A percentile compares a stretch with the other conserved stretches of the same genome.
Evolutionary conservation across 2,888 invertebrate species (phyloP).

Genomic region (Acanthosepion pharaonis): DNA sequence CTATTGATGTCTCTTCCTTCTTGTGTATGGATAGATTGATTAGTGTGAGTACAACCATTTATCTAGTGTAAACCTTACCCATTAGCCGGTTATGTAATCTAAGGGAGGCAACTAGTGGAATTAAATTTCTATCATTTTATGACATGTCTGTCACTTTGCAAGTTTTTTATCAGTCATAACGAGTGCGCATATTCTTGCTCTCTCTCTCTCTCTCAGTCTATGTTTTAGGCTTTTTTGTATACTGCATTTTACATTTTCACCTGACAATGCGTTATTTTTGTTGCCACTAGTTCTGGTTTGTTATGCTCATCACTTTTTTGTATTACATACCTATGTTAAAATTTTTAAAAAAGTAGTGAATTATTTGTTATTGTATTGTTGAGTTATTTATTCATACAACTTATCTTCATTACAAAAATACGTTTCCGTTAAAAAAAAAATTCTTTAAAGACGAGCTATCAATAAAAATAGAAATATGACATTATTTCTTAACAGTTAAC

Average conservation of each 20-base stretch:
- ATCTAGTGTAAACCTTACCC: not conserved
- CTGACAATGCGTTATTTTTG: not conserved
- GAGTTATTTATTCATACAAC: not conserved
- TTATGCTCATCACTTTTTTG: not conserved
- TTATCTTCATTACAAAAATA: not conserved
- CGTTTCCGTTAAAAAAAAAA: not conserved
- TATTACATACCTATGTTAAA: not conserved
- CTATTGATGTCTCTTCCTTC: not conserved
- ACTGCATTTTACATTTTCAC: not conserved
- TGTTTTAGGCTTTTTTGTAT: slow-evolving; percentile 11
- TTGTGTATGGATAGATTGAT: not conserved
- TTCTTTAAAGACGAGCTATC: not conserved
- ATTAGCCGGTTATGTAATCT: not conserved
- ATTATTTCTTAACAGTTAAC: not conserved
- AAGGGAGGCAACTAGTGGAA: slow-evolving; percentile 22
- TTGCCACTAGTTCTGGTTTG: not conserved
- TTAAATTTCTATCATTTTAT: slow-evolving; percentile 12
- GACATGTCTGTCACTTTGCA: not conserved
- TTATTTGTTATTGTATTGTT: not conserved
- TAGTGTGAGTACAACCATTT: slow-evolving; percentile 33
- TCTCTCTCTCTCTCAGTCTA: not conserved
- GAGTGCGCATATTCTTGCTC: not conserved
- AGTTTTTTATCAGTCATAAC: not conserved
- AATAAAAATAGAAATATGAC: not conserved
- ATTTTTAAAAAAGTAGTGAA: not conserved